Conservation (phyloP, 2,113 vertebrate species). For the Ploceus nigricollis region DNA sequence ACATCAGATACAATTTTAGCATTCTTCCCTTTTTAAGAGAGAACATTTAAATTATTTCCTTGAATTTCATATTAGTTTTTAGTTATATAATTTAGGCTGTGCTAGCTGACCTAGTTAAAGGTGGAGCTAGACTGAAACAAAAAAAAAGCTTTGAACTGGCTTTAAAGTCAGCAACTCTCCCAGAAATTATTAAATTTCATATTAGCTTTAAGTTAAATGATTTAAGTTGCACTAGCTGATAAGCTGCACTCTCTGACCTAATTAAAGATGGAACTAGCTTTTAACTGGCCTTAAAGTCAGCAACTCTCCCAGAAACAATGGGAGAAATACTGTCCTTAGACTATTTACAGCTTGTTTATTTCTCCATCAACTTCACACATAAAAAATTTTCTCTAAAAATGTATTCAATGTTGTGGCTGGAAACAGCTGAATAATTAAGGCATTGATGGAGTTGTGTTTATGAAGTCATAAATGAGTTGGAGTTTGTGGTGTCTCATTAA, state of each 20-base stretch:
- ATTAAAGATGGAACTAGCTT: not conserved
- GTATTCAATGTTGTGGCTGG: not conserved
- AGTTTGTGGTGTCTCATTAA: not conserved
- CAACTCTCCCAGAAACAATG: not conserved
- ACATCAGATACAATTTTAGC: not conserved
- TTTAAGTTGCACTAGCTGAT: not conserved
- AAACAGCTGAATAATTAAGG: not conserved
- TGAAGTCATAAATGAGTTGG: not conserved
- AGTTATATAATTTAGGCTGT: not conserved
- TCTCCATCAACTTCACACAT: not conserved
- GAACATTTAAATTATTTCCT: not conserved
- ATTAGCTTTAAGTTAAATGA: not conserved
- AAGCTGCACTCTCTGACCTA: not conserved
- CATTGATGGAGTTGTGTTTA: not conserved
- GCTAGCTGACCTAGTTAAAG: not conserved
- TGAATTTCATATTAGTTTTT: not conserved
- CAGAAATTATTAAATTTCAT: not conserved
- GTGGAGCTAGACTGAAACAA: not conserved
- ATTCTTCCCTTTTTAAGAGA: not conserved
- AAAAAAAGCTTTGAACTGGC: not conserved
- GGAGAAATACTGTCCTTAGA: not conserved
- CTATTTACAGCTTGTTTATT: not conserved
- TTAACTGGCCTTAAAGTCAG: not conserved
- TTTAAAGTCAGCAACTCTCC: not conserved
- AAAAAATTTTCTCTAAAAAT: not conserved